These are phyloP conservation scores for Helicoverpa armigera DNA, from an alignment of 1,140 invertebrate species.

Conservation along the genomic window DNA sequence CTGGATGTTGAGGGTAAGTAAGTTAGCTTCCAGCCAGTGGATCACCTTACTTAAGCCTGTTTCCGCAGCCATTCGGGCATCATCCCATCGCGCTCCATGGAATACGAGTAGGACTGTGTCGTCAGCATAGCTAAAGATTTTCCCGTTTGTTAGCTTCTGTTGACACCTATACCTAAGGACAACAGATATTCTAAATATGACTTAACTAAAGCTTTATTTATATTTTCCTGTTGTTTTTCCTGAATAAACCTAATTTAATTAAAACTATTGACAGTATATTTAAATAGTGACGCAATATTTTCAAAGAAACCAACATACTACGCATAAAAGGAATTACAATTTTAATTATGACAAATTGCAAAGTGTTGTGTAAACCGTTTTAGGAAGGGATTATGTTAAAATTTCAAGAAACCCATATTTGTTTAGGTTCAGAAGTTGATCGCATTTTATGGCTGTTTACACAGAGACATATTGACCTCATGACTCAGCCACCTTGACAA, in stretches of 20 bases:
- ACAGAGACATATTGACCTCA: slow-evolving; percentile 23
- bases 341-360: background rate
- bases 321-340: background rate
- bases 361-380: slow-evolving; percentile 26
- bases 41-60: no score
- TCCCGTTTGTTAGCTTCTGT: no score
- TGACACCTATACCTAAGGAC: no score
- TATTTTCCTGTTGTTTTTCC: background rate
- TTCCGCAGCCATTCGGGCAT: no score
- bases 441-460: slow-evolving; percentile 43
- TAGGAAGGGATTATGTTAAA: background rate
- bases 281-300: slow-evolving; percentile 10
- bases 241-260: background rate
- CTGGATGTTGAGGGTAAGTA: no score
- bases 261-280: background rate
- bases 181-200: no score
- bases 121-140: no score
- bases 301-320: background rate
- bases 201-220: background rate
- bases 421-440: slow-evolving; percentile 50
- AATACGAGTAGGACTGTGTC: no score
- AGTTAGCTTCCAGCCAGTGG: no score
- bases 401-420: slow-evolving; percentile 46
- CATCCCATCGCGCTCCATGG: no score
- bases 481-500: slow-evolving; percentile 53